A percentile compares a stretch with the other conserved stretches of the same genome.
phyloP scores from a whole-genome alignment of 2,888 invertebrate genomes.

The Protophormia terraenovae region DNA sequence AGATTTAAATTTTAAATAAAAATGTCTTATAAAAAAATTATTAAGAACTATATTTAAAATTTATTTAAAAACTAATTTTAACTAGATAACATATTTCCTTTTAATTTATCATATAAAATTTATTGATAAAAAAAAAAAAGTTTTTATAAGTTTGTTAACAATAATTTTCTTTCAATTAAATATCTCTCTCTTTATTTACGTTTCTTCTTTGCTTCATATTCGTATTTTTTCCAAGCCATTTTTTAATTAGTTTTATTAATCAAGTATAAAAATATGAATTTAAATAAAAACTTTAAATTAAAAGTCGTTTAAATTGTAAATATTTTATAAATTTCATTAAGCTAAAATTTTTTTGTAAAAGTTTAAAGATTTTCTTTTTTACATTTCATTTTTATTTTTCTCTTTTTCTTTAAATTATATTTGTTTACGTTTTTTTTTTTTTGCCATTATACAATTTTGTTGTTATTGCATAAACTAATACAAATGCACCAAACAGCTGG shows the following conservation, averaged over 20 bases:
- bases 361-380: neutral
- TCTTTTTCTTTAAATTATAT: constrained; percentile 18
- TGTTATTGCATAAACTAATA: constrained; percentile 50
- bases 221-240: neutral
- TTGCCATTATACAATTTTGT: constrained; percentile 30
- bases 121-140: neutral
- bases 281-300: neutral
- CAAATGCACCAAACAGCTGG: constrained; percentile 59
- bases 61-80: neutral
- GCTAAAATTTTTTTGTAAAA: neutral
- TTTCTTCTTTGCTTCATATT: neutral
- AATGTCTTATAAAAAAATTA: neutral
- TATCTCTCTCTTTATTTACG: neutral
- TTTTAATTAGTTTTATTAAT: neutral
- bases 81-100: neutral
- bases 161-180: neutral
- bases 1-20: neutral
- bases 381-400: neutral
- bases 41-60: neutral
- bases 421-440: constrained; percentile 67
- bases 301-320: neutral
- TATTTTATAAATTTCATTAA: neutral
- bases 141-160: neutral
- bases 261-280: neutral
- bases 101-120: neutral